Evolutionary conservation across 2,113 vertebrate species (phyloP), one percentile per base, ranked within the genome.

Genomic region (Thamnaconus septentrionalis): DNA sequence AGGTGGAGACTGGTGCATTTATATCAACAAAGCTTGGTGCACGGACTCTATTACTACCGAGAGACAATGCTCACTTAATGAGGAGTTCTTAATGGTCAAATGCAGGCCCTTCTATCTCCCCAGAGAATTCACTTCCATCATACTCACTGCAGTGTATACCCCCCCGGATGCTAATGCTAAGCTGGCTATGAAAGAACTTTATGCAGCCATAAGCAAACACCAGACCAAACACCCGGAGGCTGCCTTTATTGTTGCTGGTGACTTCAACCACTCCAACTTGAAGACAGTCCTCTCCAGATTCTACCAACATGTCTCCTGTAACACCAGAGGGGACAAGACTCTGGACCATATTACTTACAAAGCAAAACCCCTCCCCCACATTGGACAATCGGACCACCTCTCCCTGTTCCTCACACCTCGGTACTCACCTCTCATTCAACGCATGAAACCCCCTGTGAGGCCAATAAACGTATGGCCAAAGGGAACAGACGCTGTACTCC

Each of bases 1-100:
- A 70, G 46, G 67, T 2, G 47, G 46, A 3, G 18, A 41, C 4
- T 41, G 51, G 18, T 70, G 9, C 48, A 71, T 64, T 51, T 63
- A 56, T 8, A 53, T 57, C 6, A 56, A 62, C 7, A 58, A 58
- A 41, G 39, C 11, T 18, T 62, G 58, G 64, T 58, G 59, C 5
- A 68, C 8, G 1, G 41, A 53, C 53, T 45, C 47, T 7, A n/a
- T 7, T 41, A 62, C 9, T 6, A 6, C 4, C 4, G 7, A 12
- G 40, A 53, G 48, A 18, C 54, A 71, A 5, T 57, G 60, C 31
- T 64, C 68, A 12, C 12, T 18, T 57, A 41, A 64, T 7, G n/a
- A 50, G 0, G 11, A 71, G 10, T 56, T 8, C 53, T 8, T 64
- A 5, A 55, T 53, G 10, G 50, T 59, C 5, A 69, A 55, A 10